These are phyloP conservation scores for Gorsachius magnificus DNA, from an alignment of 2,797 vertebrate genomes.

Conservation along the genomic window DNA sequence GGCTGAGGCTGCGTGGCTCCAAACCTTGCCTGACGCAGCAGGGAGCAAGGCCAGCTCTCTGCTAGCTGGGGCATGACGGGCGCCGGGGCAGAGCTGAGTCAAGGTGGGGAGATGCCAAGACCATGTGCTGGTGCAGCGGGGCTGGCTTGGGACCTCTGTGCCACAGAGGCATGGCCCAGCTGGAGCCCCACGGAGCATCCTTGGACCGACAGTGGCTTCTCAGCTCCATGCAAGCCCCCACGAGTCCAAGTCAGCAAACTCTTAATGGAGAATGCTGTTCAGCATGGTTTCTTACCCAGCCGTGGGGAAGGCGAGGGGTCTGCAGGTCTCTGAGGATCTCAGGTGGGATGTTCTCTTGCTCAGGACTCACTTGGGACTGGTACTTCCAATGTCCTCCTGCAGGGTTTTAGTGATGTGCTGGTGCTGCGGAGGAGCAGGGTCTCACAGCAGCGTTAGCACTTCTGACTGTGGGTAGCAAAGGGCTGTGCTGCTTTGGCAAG, in stretches of 20 bases:
- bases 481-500: neutral
- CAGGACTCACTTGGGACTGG: neutral
- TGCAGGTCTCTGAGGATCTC: neutral
- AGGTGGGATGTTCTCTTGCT: neutral
- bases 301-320: accelerated
- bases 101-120: neutral
- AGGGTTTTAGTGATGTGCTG: neutral
- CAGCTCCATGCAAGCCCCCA: accelerated
- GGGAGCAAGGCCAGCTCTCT: neutral
- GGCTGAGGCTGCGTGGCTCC: neutral
- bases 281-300: neutral
- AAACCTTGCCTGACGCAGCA: neutral
- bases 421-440: neutral
- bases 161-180: neutral
- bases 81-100: neutral
- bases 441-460: no score
- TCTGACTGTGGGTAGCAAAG: neutral
- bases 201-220: neutral
- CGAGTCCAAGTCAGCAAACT: neutral
- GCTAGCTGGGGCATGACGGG: neutral
- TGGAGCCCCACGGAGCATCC: neutral
- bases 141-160: neutral
- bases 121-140: neutral
- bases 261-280: neutral
- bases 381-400: neutral